phyloP scores from a whole-genome alignment of 2,888 invertebrate species.

The Caprella mutica region DNA sequence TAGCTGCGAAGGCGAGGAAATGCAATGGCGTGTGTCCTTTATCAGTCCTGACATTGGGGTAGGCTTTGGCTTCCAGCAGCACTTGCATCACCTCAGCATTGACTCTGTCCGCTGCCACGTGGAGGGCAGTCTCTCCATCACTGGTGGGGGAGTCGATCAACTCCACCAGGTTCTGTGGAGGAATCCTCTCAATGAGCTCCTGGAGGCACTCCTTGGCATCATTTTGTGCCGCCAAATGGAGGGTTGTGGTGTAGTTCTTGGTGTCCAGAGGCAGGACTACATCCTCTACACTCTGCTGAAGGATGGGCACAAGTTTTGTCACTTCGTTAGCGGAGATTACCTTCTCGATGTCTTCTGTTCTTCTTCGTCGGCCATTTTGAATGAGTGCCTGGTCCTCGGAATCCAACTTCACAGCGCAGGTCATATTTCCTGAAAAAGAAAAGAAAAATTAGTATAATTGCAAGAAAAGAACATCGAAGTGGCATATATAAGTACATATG shows the following conservation, averaged over 20 bases:
- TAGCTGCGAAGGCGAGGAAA: constrained; percentile 7
- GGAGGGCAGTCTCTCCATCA: constrained; percentile 20
- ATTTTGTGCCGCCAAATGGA: constrained; percentile 15
- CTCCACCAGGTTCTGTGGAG: constrained; percentile 1
- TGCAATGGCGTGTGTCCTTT: constrained; percentile 19
- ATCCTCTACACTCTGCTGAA: constrained; percentile 1
- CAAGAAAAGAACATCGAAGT: too few species aligned
- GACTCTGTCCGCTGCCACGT: constrained; percentile 14
- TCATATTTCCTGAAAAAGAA: constrained; percentile 9
- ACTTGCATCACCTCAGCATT: constrained; percentile 3
- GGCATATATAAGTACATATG: too few species aligned
- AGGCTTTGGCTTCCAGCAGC: constrained; percentile 17
- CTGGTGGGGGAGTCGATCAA: constrained; percentile 20
- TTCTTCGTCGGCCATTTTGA: too few species aligned
- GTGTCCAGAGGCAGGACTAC: constrained; percentile 1
- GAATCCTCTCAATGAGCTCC: constrained; percentile 2
- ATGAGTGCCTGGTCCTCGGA: too few species aligned
- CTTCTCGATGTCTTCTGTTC: neutral
- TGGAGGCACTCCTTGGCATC: constrained; percentile 14
- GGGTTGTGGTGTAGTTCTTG: constrained; percentile 1
- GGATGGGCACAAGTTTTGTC: neutral
- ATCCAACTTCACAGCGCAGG: too few species aligned
- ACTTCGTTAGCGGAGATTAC: neutral
- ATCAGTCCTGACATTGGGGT: constrained; percentile 23
- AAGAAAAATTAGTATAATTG: too few species aligned